Evolutionary conservation across 2,113 vertebrate species (phyloP).

Genomic region (Sinosuthora webbiana): DNA sequence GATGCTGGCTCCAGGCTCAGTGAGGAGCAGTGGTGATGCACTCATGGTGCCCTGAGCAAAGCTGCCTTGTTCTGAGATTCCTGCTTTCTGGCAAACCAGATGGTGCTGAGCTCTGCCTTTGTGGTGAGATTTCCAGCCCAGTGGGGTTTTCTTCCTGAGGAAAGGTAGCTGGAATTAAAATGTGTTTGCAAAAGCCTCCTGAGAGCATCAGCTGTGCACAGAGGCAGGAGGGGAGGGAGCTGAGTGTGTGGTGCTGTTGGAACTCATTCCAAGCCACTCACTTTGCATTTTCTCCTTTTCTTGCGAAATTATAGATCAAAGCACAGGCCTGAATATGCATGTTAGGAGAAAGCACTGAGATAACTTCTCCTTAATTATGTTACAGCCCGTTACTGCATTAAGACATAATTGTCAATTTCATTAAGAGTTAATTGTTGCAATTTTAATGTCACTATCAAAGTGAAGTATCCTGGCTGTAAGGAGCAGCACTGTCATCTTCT

Average conservation of each 20-base stretch:
- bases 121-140: neutral
- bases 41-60: neutral
- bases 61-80: neutral
- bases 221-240: neutral
- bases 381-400: conserved; percentile 29
- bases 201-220: neutral
- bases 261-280: neutral
- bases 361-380: conserved; percentile 29
- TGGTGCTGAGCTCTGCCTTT: neutral
- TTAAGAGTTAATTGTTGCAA: conserved; percentile 51
- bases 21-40: neutral
- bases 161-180: neutral
- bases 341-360: neutral
- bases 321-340: neutral
- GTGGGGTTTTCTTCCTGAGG: neutral
- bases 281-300: neutral
- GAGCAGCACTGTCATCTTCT: neutral
- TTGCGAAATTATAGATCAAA: conserved; percentile 24
- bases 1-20: neutral
- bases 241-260: neutral
- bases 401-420: conserved; percentile 47
- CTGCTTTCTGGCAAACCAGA: neutral
- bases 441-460: conserved; percentile 38
- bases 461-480: neutral
- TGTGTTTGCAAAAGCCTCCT: neutral